phyloP scores from a whole-genome alignment of 2,113 vertebrate genomes.

The Strix uralensis region DNA sequence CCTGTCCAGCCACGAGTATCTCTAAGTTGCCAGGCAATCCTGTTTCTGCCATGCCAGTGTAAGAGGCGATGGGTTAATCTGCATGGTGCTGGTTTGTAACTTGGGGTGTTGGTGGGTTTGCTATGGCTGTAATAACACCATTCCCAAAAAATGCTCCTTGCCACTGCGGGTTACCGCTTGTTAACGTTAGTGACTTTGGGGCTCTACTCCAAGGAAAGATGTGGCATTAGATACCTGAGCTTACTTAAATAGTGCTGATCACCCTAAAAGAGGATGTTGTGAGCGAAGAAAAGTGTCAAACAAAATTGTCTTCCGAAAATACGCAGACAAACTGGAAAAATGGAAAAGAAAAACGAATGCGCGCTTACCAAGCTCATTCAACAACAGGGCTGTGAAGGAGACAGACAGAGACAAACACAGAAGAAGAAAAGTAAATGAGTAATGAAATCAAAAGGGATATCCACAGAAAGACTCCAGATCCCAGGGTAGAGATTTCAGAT shows the following conservation, averaged over 20 bases:
- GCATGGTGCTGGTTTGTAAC: not conserved
- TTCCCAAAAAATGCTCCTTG: not conserved
- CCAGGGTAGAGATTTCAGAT: conserved; percentile 51
- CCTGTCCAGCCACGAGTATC: not conserved
- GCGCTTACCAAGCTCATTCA: conserved; percentile 87
- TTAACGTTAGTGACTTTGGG: not conserved
- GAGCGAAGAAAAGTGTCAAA: conserved; percentile 42
- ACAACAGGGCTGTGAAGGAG: conserved; percentile 85
- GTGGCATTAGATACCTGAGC: not conserved
- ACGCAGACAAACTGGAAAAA: conserved; percentile 44
- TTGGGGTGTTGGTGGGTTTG: fast-evolving
- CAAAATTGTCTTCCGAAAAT: conserved; percentile 20
- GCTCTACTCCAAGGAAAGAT: not conserved
- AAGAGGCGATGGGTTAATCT: not conserved
- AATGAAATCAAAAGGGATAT: conserved; percentile 79
- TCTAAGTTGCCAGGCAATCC: not conserved
- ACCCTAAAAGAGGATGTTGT: conserved; percentile 1
- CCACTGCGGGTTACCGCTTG: fast-evolving
- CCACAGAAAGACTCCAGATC: conserved; percentile 74
- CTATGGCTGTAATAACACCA: not conserved
- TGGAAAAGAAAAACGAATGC: conserved; percentile 73
- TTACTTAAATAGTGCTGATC: conserved; percentile 28
- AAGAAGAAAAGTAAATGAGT: conserved; percentile 84
- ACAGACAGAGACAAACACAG: conserved; percentile 83
- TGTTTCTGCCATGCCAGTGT: not conserved